Conservation (phyloP, 1,140 invertebrate genomes). For the Drosophila aff. region DNA sequence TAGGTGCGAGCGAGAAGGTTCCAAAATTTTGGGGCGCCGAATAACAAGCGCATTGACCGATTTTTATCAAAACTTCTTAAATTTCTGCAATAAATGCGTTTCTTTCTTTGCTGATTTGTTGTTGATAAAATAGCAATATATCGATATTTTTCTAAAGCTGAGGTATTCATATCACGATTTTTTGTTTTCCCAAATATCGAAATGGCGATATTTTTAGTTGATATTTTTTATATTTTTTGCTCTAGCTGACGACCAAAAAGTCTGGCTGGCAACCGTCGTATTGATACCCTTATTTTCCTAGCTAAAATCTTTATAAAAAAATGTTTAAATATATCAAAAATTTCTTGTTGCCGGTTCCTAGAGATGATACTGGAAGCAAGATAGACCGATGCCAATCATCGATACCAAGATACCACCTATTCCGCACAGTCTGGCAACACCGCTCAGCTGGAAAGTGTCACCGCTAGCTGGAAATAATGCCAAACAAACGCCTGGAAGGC, state of each 20-base stretch:
- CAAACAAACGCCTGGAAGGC: constrained; percentile 32
- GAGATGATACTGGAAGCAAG: neutral
- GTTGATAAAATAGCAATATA: too few relatives aligned
- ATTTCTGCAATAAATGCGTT: constrained; percentile 11
- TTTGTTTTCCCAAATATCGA: too few relatives aligned
- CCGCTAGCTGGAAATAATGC: constrained; percentile 34
- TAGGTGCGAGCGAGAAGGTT: constrained; percentile 41
- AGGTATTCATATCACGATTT: too few relatives aligned
- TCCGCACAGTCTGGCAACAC: constrained; percentile 23
- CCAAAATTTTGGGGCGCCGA: constrained; percentile 25
- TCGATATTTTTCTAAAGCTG: too few relatives aligned
- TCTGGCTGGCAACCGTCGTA: too few relatives aligned
- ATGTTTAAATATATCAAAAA: too few relatives aligned
- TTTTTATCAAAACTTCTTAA: neutral
- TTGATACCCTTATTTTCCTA: too few relatives aligned
- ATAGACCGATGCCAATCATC: constrained; percentile 1
- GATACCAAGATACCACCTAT: neutral
- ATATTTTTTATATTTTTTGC: too few relatives aligned
- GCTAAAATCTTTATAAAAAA: too few relatives aligned
- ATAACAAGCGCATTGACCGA: constrained; percentile 57
- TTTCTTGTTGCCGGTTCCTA: neutral
- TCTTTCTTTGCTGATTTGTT: constrained; percentile 20
- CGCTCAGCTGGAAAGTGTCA: neutral
- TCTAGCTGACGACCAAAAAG: too few relatives aligned
- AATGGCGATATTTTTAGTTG: too few relatives aligned